Percentiles rank a stretch among this genome's conserved stretches.
phyloP scores from a whole-genome alignment of 2,113 vertebrate species.

The Neolamprologus sp. region DNA sequence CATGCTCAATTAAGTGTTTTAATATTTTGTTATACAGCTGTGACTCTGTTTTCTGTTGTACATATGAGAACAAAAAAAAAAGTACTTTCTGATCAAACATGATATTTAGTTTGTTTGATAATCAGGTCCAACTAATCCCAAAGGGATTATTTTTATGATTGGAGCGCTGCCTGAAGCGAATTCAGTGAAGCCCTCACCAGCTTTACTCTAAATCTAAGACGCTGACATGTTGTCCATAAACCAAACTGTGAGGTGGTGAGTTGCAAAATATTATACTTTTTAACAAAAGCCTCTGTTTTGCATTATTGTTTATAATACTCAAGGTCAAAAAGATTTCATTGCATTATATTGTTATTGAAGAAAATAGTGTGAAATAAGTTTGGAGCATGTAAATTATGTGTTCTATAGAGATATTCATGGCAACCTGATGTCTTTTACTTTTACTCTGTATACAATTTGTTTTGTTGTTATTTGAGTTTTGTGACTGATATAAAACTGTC shows the following conservation, averaged over 20 bases:
- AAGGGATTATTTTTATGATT: not conserved
- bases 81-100: not conserved
- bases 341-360: not conserved
- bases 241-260: not conserved
- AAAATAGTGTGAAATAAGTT: not conserved
- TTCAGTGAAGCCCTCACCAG: not conserved
- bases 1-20: not conserved
- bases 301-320: not conserved
- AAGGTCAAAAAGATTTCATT: not conserved
- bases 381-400: not conserved
- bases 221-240: not conserved
- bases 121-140: not conserved
- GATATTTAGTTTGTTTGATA: not conserved
- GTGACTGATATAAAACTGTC: not conserved
- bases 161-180: fast-evolving
- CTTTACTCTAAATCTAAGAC: not conserved
- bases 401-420: not conserved
- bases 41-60: not conserved
- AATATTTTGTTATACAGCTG: not conserved
- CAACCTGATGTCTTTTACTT: not conserved
- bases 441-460: not conserved
- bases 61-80: not conserved
- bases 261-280: not conserved
- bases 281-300: not conserved
- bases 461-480: not conserved